Evolutionary conservation across 2,888 invertebrate genomes (phyloP), one percentile per base, ranked within the genome.

Genomic region (Eulithis testata): DNA sequence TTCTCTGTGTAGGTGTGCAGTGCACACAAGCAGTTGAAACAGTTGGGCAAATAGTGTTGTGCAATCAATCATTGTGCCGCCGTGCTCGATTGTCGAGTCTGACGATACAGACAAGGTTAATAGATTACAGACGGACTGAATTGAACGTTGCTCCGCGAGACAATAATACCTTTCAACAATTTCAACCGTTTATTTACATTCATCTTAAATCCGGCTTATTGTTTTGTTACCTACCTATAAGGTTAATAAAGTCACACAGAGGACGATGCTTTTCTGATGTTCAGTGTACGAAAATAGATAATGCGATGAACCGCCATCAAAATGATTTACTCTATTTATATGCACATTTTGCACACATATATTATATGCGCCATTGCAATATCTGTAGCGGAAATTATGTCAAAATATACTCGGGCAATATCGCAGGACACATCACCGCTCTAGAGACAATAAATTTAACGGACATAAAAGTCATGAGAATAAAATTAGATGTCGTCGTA

Each of bases 401-500:
- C 60, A 61, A 59, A 57, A 55, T 76, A 83, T 80, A 80, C 65
- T 72, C 76, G 74, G 78, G 78, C 72, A 78, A 77, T 77, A 79
- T 72, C 68, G 60, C 66, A 73, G 73, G 76, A 76, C 79, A 73
- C 73, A 68, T 70, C 61, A 73, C 12, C 12, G 66, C 71, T 63
- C 66, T 63, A 63, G 55, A 65, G 71, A 72, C 73, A 73, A 85
- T 89, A 88, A 89, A 89, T 89, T 82, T 84, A 76, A 72, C 73
- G 71, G 76, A 84, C 81, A 86, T 87, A 87, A 90, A 88, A 87
- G 82, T 86, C 78, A 83, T 81, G 83, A 84, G 81, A 83, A 86
- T 90, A 87, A 90, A 90, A 89, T 83, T 81, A 85, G 83, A 85
- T 83, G 88, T 89, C 89, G 83, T 90, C 89, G 83, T 90, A 87